Percentiles rank a stretch among this genome's conserved stretches.
Evolutionary conservation across 30 jellyfish, hydroid and myxozoan genomes (phyloP).

Genomic region (Cassiopea andromeda): DNA sequence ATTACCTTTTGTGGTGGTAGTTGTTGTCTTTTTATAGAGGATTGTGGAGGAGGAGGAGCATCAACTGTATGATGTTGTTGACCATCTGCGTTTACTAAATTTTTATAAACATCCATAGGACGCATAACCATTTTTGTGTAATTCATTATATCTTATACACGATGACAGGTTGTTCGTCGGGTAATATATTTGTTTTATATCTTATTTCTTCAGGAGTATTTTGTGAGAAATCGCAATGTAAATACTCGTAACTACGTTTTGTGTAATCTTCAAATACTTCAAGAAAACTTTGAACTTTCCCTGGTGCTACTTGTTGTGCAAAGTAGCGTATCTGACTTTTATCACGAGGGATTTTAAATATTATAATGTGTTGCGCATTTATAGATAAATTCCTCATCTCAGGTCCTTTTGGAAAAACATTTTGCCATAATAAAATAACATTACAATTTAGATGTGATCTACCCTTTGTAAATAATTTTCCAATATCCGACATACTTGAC

Average conservation of each 20-base stretch:
- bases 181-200: conserved; percentile 36
- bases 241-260: conserved; percentile 22
- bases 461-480: conserved; percentile 47
- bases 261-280: conserved; percentile 37
- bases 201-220: conserved; percentile 11
- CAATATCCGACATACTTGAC: neutral
- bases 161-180: conserved; percentile 22
- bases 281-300: neutral
- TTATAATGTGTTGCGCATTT: conserved; percentile 26
- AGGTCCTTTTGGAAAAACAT: conserved; percentile 29
- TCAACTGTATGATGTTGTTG: too few relatives aligned
- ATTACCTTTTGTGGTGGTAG: too few relatives aligned
- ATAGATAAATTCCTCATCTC: conserved; percentile 30
- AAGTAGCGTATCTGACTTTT: conserved; percentile 18
- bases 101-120: neutral
- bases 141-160: neutral
- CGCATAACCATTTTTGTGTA: neutral
- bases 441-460: conserved; percentile 19
- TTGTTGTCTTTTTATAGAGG: too few relatives aligned
- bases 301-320: conserved; percentile 30
- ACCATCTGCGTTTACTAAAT: too few relatives aligned
- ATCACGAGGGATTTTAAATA: conserved; percentile 50
- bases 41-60: too few relatives aligned
- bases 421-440: conserved; percentile 29
- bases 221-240: conserved; percentile 48